These are phyloP conservation scores for Agelas oroides DNA, from an alignment of 37 sponge, comb jelly and placozoan genomes.

Conservation along the genomic window DNA sequence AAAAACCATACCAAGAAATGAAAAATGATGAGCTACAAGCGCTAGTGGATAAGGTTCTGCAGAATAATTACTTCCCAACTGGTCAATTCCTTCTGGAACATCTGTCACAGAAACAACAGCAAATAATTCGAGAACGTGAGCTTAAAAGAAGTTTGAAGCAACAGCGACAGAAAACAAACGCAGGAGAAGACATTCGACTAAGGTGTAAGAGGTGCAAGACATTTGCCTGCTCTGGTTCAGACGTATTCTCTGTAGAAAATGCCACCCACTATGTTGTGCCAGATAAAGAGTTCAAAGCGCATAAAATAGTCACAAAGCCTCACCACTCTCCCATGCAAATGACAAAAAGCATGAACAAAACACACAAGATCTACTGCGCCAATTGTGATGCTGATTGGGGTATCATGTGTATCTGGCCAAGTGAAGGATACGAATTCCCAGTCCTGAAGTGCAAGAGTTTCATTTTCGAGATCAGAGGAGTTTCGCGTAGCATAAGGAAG, in stretches of 20 bases:
- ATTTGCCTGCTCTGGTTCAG: slow-evolving; percentile 61
- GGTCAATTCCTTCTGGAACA: not conserved
- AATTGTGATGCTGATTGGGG: slow-evolving; percentile 72
- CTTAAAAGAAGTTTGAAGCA: not conserved
- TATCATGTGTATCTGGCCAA: slow-evolving; percentile 30
- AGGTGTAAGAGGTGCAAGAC: slow-evolving; percentile 57
- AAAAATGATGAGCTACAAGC: slow-evolving; percentile 9
- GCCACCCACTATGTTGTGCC: slow-evolving; percentile 4
- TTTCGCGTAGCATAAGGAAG: not conserved
- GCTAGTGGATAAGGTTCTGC: slow-evolving; percentile 17
- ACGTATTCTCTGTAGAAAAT: slow-evolving; percentile 6
- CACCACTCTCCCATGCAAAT: not conserved
- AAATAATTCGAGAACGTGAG: not conserved
- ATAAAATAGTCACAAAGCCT: not conserved
- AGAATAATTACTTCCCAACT: slow-evolving; percentile 29
- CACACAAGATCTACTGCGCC: slow-evolving; percentile 54
- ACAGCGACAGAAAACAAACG: not conserved
- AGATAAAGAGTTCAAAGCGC: not conserved
- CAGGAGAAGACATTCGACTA: slow-evolving; percentile 4
- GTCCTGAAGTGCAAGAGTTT: slow-evolving; percentile 69
- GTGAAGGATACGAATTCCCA: slow-evolving; percentile 34
- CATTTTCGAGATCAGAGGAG: slow-evolving; percentile 34
- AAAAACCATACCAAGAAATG: slow-evolving; percentile 27
- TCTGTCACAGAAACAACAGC: not conserved
- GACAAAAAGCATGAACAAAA: not conserved